Conservation (phyloP, 1,140 invertebrate genomes). For the Bombus confusus region DNA sequence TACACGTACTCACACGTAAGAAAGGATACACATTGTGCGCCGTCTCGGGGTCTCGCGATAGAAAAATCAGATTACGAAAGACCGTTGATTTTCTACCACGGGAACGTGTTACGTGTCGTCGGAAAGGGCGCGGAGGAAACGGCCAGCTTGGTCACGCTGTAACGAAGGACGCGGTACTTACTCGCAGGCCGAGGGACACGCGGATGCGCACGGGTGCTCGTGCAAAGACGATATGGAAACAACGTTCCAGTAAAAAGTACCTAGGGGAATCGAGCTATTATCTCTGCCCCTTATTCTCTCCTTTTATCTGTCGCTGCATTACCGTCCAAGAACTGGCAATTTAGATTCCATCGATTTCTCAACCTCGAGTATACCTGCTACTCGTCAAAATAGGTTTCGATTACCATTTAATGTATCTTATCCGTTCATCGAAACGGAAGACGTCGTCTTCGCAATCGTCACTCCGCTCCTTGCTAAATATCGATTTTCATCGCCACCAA, state of each 20-base stretch:
- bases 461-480: background rate
- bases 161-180: conserved; percentile 16
- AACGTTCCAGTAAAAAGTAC: conserved; percentile 15
- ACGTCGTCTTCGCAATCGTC: background rate
- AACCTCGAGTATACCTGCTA: background rate
- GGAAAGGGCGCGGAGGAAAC: conserved; percentile 37
- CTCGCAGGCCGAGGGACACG: conserved; percentile 8
- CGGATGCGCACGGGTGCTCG: conserved; percentile 31
- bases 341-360: conserved; percentile 18
- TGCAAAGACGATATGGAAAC: conserved; percentile 34
- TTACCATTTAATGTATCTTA: background rate
- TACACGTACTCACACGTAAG: background rate
- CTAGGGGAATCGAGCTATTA: background rate
- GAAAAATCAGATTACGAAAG: conserved; percentile 32
- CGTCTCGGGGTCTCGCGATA: conserved; percentile 1
- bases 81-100: conserved; percentile 2
- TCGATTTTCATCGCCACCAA: conserved; percentile 1
- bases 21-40: background rate
- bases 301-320: background rate
- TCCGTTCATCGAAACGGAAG: background rate
- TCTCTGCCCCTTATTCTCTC: background rate
- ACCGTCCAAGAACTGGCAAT: conserved; percentile 36
- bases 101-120: conserved; percentile 5
- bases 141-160: conserved; percentile 5
- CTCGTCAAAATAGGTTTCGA: background rate